Conservation (phyloP, 2,888 invertebrate species). For the Spilarctia lutea region DNA sequence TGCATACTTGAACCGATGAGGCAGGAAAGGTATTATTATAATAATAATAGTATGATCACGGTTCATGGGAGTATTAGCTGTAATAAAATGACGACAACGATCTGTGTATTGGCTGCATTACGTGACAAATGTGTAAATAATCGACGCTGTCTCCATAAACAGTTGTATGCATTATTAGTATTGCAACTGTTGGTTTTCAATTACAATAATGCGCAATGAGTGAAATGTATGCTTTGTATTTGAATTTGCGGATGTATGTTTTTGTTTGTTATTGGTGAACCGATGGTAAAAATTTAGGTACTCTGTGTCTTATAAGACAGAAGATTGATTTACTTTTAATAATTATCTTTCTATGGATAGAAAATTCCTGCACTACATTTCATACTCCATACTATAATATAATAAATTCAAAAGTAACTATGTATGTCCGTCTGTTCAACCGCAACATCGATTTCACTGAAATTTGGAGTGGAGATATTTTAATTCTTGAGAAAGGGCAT, state of each 20-base stretch:
- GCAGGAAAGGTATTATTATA: background rate
- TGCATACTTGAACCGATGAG: too few relatives aligned
- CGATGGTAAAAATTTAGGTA: background rate
- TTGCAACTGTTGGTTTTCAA: slow-evolving; percentile 31
- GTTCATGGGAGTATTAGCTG: slow-evolving; percentile 29
- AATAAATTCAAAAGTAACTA: too few relatives aligned
- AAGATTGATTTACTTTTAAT: too few relatives aligned
- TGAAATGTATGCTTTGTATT: slow-evolving; percentile 1
- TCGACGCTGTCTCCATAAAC: slow-evolving; percentile 31
- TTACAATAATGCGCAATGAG: slow-evolving; percentile 17
- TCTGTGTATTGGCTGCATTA: slow-evolving; percentile 21
- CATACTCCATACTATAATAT: too few relatives aligned
- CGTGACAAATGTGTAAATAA: slow-evolving; percentile 43
- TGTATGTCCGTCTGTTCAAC: too few relatives aligned
- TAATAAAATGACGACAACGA: slow-evolving; percentile 28
- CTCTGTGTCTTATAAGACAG: too few relatives aligned
- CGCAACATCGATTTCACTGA: too few relatives aligned
- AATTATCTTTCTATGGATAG: too few relatives aligned
- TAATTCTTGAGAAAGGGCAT: too few relatives aligned
- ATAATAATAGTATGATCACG: background rate
- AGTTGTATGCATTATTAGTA: slow-evolving; percentile 27
- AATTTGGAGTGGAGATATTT: too few relatives aligned
- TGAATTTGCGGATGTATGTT: background rate
- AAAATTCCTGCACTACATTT: too few relatives aligned
- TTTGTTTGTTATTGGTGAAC: background rate